Evolutionary conservation across 2,888 invertebrate genomes (phyloP).

Genomic region (Tachina lurida): DNA sequence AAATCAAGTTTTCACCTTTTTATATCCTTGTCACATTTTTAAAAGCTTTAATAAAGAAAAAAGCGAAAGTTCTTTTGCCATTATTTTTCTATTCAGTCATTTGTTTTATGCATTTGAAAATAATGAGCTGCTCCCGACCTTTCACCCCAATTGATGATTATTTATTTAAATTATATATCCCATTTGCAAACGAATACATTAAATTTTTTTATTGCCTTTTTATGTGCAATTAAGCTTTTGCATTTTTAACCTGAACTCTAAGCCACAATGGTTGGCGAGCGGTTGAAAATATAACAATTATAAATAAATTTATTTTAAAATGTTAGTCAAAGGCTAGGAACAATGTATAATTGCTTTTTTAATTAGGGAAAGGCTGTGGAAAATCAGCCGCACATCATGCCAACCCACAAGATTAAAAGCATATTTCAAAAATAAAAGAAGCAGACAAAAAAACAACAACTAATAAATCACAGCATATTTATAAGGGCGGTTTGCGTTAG

Average conservation of each 20-base stretch:
- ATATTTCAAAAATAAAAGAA: conserved; percentile 5
- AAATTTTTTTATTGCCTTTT: background rate
- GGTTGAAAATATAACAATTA: background rate
- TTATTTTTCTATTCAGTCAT: background rate
- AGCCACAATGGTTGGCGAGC: conserved; percentile 29
- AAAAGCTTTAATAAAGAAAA: too few relatives aligned
- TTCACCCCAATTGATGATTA: conserved; percentile 56
- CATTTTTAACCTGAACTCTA: background rate
- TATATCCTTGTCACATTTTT: too few relatives aligned
- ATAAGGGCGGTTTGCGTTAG: conserved; percentile 4
- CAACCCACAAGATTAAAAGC: conserved; percentile 42
- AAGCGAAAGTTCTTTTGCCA: background rate
- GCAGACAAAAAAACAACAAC: background rate
- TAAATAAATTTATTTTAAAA: conserved; percentile 33
- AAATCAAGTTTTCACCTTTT: too few relatives aligned
- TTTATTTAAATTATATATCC: conserved; percentile 49
- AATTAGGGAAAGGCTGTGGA: background rate
- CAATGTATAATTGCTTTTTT: conserved; percentile 13
- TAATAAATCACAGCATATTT: conserved; percentile 55
- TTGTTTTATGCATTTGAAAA: background rate
- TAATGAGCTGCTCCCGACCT: conserved; percentile 44
- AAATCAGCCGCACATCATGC: conserved; percentile 38
- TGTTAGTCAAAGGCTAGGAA: conserved; percentile 49
- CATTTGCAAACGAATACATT: background rate
- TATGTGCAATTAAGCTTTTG: background rate